Evolutionary conservation across 2,113 vertebrate genomes (phyloP).

Genomic region (Rhinolophus ferrumequinum): DNA sequence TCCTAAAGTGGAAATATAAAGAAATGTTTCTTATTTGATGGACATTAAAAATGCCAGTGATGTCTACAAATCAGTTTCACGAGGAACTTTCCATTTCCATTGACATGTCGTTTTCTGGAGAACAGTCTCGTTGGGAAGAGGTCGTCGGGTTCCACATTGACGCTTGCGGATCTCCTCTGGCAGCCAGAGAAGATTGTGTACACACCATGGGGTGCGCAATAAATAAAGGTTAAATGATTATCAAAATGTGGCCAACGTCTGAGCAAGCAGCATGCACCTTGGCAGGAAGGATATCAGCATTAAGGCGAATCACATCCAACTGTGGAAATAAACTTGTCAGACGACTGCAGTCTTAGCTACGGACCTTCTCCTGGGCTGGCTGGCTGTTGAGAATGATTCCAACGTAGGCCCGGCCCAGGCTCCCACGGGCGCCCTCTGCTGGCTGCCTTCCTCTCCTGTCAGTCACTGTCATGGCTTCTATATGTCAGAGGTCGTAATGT

Average conservation of each 20-base stretch:
- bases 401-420: neutral
- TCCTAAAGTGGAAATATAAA: slow-evolving; percentile 16
- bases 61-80: neutral
- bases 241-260: slow-evolving; percentile 71
- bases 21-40: neutral
- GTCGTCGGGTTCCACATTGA: neutral
- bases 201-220: slow-evolving; percentile 8
- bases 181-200: slow-evolving; percentile 53
- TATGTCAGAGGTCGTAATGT: neutral
- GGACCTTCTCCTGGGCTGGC: neutral
- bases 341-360: fast-evolving
- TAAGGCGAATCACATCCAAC: slow-evolving; percentile 59
- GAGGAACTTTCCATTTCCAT: neutral
- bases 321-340: slow-evolving; percentile 47
- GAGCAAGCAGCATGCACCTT: slow-evolving; percentile 70
- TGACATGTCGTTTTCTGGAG: neutral
- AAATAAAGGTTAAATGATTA: slow-evolving; percentile 78
- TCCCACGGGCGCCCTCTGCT: fast-evolving
- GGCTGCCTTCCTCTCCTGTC: neutral
- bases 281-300: slow-evolving; percentile 51
- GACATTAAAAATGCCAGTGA: neutral
- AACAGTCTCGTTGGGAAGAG: neutral
- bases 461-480: neutral
- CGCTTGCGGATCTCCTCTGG: neutral
- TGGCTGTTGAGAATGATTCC: neutral